These are phyloP conservation scores for Thunnus maccoyii DNA, from an alignment of 2,113 vertebrate genomes.

Conservation along the genomic window DNA sequence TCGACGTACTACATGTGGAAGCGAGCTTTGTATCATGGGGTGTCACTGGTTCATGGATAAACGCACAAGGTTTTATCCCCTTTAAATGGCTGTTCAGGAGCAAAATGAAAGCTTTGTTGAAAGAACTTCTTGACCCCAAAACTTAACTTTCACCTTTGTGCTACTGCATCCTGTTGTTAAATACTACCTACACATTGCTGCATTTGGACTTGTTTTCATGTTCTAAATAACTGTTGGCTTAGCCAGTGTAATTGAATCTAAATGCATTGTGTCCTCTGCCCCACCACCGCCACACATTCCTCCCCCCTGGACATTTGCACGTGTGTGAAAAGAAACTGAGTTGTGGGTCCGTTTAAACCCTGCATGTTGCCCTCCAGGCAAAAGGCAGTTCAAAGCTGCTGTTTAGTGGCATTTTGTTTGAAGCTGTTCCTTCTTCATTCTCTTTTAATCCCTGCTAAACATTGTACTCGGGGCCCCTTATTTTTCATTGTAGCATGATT, in stretches of 20 bases:
- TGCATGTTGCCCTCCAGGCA: slow-evolving; percentile 74
- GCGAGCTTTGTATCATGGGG: slow-evolving; percentile 92
- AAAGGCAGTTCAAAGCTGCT: slow-evolving; percentile 83
- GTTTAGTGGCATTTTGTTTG: slow-evolving; percentile 57
- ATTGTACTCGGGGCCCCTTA: slow-evolving; percentile 16
- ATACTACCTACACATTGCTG: slow-evolving; percentile 47
- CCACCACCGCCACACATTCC: slow-evolving; percentile 61
- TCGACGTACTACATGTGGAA: slow-evolving; percentile 99
- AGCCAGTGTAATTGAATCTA: slow-evolving; percentile 4
- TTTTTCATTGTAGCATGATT: slow-evolving; percentile 44
- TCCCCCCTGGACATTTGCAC: slow-evolving; percentile 82
- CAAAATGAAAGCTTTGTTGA: not conserved
- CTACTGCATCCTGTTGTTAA: not conserved
- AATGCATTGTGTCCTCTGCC: slow-evolving; percentile 44
- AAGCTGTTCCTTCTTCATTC: slow-evolving; percentile 27
- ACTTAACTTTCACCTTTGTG: not conserved
- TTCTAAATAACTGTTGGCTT: slow-evolving; percentile 29
- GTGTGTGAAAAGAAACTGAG: slow-evolving; percentile 80
- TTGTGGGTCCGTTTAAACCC: slow-evolving; percentile 60
- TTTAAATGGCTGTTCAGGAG: slow-evolving; percentile 7
- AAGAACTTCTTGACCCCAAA: not conserved
- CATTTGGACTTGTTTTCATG: not conserved
- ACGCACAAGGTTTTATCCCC: not conserved
- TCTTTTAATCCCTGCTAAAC: slow-evolving; percentile 52
- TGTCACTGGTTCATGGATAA: slow-evolving; percentile 92